Evolutionary conservation across 2,797 vertebrate genomes (phyloP), one percentile per base, ranked within the genome.

Genomic region (Lepidocolaptes lacrymiger): DNA sequence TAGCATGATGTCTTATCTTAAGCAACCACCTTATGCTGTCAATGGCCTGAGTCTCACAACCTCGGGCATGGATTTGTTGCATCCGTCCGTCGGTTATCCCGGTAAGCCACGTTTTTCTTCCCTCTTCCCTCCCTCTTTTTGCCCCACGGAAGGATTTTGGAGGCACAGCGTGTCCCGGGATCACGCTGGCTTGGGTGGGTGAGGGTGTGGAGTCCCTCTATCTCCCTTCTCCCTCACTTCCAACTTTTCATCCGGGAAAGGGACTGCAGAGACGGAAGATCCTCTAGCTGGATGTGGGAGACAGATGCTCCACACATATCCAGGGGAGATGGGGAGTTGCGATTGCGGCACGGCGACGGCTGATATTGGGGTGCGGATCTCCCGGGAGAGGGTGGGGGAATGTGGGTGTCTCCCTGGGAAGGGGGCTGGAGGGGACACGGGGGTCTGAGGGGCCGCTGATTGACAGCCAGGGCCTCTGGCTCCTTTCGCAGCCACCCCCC

Each of bases 1-100:
- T 99, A 99, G 99, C 99, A 99, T 99, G 99, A 99, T 99, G 99
- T 99, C 99, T 98, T 99, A 99, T 99, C 99, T 99, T 97, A 99
- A 99, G 99, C 99, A 99, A 99, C 99, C 99, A 98, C 99, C 99
- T 99, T 99, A 99, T 80, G 98, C 99, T 96, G 99, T 99, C 97
- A 99, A 99, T 97, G 99, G 99, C 81, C 98, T 99, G 98, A 99
- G 99, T 96, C 98, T 99, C 98, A 99, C 99, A 62, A 99, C 99
- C 93, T 99, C 99, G 82, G 99, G 99, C 82, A 99, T 99, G 99
- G 99, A 99, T 96, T 98, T 99, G 76, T 98, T 99, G 94, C 99
- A 99, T 75, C 99, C 99, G 16, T 99, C 99, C 28, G 99, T 99
- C 97, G 99, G 99, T 93, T 99, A 99, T 95, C 99, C 99, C 97